phyloP scores from a whole-genome alignment of 2,888 invertebrate species.

The Ophion slaviceki region DNA sequence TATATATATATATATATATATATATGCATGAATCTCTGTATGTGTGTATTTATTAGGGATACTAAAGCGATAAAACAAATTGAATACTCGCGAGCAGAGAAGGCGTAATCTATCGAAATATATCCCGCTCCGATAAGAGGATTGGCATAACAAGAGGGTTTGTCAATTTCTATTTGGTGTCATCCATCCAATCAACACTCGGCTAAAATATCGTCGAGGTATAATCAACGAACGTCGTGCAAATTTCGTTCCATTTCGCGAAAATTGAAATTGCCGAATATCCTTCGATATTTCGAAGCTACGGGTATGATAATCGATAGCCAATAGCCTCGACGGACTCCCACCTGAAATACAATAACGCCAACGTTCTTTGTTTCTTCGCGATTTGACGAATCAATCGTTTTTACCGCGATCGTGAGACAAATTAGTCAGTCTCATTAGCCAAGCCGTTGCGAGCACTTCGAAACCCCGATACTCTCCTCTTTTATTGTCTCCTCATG shows the following conservation, averaged over 20 bases:
- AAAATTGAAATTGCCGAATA: neutral
- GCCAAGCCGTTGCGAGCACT: conserved; percentile 17
- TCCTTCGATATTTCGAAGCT: neutral
- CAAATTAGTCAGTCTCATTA: conserved; percentile 53
- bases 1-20: conserved; percentile 48
- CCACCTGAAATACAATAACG: neutral
- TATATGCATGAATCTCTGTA: conserved; percentile 18
- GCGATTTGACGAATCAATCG: conserved; percentile 56
- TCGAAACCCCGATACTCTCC: neutral
- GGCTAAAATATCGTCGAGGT: neutral
- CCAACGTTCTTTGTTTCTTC: conserved; percentile 7
- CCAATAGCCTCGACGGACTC: conserved; percentile 12
- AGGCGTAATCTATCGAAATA: conserved; percentile 24
- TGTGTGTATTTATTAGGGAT: conserved; percentile 43
- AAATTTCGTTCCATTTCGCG: neutral
- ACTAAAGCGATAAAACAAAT: conserved; percentile 32
- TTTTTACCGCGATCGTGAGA: conserved; percentile 51
- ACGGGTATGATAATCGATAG: neutral
- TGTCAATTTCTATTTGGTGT: neutral
- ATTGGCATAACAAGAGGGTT: neutral
- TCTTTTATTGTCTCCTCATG: conserved; percentile 12
- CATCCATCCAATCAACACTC: conserved; percentile 6
- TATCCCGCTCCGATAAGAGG: neutral
- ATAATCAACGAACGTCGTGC: neutral
- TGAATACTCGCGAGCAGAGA: conserved; percentile 33